Evolutionary conservation across 2,113 vertebrate species (phyloP), one percentile per base, ranked within the genome.

Genomic region (Marmota flaviventris): DNA sequence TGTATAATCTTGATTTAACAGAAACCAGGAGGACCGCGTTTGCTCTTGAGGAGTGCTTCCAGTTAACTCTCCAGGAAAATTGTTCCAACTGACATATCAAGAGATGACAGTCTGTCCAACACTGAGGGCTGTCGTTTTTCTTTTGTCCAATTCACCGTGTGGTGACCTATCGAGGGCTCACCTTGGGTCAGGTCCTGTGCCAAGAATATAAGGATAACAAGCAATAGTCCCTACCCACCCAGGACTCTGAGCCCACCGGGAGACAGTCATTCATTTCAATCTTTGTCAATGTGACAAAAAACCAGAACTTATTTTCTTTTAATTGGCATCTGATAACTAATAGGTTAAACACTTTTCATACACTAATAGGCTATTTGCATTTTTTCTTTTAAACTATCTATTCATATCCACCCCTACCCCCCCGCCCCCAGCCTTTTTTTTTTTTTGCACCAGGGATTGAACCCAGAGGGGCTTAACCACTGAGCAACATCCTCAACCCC

Each of bases 301-400:
- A 22, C 24, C 24, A 48, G 29, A 32, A 83, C 39, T 87, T 93
- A n/a, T 56, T 89, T 89, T 51, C 17, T 77, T 75, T 96, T 88
- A 70, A 61, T 14, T 88, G 85, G 72, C n/a, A 78, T 85, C 78
- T 70, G 81, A 61, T 53, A 51, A 67, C 37, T 18, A 48, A 48
- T 76, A 91, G 69, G 48, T 20, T 79, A 79, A 58, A 58, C 56
- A 58, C 24, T 22, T 22, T 89, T 37, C 39, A 63, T 48, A 48
- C 61, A n/a, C 32, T 75, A 94, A 48, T 45, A 11, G 45, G 42
- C 3, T 48, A 56, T 87, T 83, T 91, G 25, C 25, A 51, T 65
- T 70, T 94, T 45, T 25, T 91, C 73, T 69, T 75, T 83, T 89
- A n/a, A 95, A 70, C 17, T 45, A 8, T 70, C 32, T 11, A 51